Evolutionary conservation across 2,888 invertebrate genomes (phyloP).

Genomic region (Drosophila subquinaria): DNA sequence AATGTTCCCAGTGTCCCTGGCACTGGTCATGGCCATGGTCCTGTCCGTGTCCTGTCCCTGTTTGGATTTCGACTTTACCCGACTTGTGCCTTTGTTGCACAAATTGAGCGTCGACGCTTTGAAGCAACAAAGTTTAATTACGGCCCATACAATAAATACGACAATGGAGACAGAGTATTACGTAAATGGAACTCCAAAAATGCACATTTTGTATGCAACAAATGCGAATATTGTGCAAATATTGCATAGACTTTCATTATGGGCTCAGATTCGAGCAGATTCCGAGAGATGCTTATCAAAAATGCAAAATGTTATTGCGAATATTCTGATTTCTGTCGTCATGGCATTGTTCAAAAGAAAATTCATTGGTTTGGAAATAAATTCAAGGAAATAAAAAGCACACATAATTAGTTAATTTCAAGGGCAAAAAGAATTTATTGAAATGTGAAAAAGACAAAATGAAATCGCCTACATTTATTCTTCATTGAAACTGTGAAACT

Average conservation of each 20-base stretch:
- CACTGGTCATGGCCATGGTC: constrained; percentile 4
- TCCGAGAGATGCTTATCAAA: constrained; percentile 33
- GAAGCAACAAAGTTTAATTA: constrained; percentile 79
- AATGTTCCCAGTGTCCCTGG: constrained; percentile 41
- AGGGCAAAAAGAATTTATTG: background rate
- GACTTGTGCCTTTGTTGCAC: constrained; percentile 69
- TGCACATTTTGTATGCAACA: constrained; percentile 60
- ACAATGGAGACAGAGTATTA: constrained; percentile 7
- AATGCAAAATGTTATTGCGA: constrained; percentile 24
- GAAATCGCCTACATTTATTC: background rate
- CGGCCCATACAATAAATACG: constrained; percentile 60
- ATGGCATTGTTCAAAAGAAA: constrained; percentile 4
- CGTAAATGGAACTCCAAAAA: constrained; percentile 57
- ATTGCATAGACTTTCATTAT: constrained; percentile 36
- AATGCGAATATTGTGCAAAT: constrained; percentile 67
- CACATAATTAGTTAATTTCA: background rate
- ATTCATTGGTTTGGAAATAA: constrained; percentile 2
- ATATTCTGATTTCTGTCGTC: background rate
- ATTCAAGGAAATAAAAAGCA: background rate
- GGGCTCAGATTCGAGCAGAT: background rate
- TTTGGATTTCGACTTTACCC: constrained; percentile 51
- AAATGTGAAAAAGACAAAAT: background rate
- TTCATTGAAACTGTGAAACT: background rate
- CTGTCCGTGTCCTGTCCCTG: constrained; percentile 21
- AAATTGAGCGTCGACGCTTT: constrained; percentile 77